Base-by-base conservation (phyloP, 2,888 invertebrate genomes). In the Chrysopilus asiliformis region DNA sequence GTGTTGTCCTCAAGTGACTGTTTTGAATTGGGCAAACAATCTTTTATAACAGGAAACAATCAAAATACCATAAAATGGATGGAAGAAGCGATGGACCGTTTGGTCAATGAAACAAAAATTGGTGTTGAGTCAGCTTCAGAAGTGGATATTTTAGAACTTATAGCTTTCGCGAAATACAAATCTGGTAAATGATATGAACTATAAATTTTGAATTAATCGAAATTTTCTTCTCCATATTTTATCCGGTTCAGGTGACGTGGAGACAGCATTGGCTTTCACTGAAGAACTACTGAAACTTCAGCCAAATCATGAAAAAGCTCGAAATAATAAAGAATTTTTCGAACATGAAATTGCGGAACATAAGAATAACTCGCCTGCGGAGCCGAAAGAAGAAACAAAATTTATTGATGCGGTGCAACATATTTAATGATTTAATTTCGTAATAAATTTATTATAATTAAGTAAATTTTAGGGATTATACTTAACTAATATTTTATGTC, bases 41-140 rank as follows among this genome's bases (percentile, higher is more conserved):
- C 86, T 2, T 94, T 93, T 67, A 82, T 84, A 53, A 76, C 78
- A 42, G 80, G 79, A n/a, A 91, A 94, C 60, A 85, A 74, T 57
- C 81, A 79, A 49, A 89, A 90, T 57, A 83, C 89, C 0, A 71
- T 82, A 2, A 65, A 82, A 29, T 95, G 94, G 94, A 90, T 93
- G 89, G 70, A 74, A 43, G 85, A 87, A 58, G 82, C 93, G 1
- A 68, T 86, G 46, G 66, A 71, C 30, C 73, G 82, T 22, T 24
- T 20, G 2, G 14, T n/a, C n/a, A n/a, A n/a, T n/a, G n/a, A n/a
- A n/a, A n/a, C n/a, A n/a, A n/a, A n/a, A n/a, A n/a, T n/a, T n/a
- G n/a, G 9, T 4, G 4, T 15, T 46, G 68, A 76, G 13, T 68
- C 74, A 2, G 16, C 19, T 2, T 70, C 68, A 5, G 73, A 78